Percentiles rank a stretch among this genome's conserved stretches.
Evolutionary conservation across 2,113 vertebrate genomes (phyloP).

Genomic region (Paracyprichromis sp.): DNA sequence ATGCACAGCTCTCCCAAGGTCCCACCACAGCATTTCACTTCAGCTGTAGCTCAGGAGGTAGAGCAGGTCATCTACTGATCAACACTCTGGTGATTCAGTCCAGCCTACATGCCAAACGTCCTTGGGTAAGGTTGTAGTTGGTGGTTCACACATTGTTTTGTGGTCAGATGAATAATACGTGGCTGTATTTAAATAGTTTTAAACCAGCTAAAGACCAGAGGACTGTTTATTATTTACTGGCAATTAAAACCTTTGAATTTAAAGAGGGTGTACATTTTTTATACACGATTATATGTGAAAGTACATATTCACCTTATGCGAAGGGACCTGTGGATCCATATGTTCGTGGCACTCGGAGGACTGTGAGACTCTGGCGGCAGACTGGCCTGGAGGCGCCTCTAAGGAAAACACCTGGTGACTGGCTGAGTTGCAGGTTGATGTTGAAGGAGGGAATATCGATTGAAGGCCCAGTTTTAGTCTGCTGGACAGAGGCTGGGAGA

Average conservation of each 20-base stretch:
- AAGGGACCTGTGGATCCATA: neutral
- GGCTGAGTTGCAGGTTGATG: neutral
- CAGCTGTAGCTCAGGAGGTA: neutral
- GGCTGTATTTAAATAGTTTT: neutral
- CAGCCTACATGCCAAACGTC: neutral
- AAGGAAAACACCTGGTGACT: constrained; percentile 6
- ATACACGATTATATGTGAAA: neutral
- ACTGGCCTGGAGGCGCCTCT: neutral
- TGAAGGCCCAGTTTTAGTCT: constrained; percentile 38
- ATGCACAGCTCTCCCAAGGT: fast-evolving
- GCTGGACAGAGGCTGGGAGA: constrained; percentile 54
- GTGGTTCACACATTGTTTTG: neutral
- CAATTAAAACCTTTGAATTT: neutral
- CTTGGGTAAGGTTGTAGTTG: neutral
- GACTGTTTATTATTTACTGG: neutral
- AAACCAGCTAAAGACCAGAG: neutral
- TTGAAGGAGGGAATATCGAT: neutral
- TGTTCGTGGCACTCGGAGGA: constrained; percentile 4
- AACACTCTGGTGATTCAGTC: neutral
- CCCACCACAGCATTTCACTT: neutral
- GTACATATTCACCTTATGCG: constrained; percentile 30
- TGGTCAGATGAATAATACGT: neutral
- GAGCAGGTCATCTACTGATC: neutral
- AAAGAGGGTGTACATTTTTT: neutral
- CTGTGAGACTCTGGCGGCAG: neutral